Base-by-base conservation (phyloP, 2,113 vertebrate species). In the Montifringilla adamsi region DNA sequence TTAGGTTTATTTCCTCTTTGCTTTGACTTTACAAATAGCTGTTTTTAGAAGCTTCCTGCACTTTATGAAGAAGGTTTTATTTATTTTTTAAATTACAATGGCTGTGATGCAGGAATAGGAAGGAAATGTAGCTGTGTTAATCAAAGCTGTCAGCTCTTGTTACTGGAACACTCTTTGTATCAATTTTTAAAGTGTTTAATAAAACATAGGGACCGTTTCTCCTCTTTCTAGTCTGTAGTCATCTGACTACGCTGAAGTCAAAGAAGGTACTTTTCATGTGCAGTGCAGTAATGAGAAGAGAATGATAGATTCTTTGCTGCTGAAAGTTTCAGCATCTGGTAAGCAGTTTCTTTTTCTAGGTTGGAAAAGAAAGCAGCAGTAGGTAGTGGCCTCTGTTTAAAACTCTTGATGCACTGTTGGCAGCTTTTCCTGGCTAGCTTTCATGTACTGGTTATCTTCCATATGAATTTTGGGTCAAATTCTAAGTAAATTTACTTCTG, bases 181-280 rank as follows among this genome's bases (percentile, higher is more conserved):
- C 75, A 94, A 91, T 95, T 93, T 95, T 96, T 96, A 80, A 97
- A 94, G 37, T 43, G 46, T 95, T 96, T 96, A 95, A 85, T 94
- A 96, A 96, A 96, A 92, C 80, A 83, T 90, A 22, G 80, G 10
- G 35, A 9, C n/a, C 1, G 22, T 79, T 93, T 80, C 85, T 92
- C 6, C 69, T 81, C 39, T 83, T 86, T 72, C 24, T 76, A 67
- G 93, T 90, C 47, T 81, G 43, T 82, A 93, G 70, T 92, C 82
- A 68, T 83, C 37, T 74, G 46, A 49, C 78, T 86, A 35, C 63
- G 27, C 59, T 86, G 88, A 93, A 92, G 87, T 85, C 60, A 86
- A 55, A 68, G 47, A 83, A 92, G 47, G 33, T 70, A 44, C 84
- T 78, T 90, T 46, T 85, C 47, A 59, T 69, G 60, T 88, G 23